Percentiles rank a stretch among this genome's conserved stretches.
phyloP scores from a whole-genome alignment of 2,888 invertebrate genomes.

The Marronus borbonicus region DNA sequence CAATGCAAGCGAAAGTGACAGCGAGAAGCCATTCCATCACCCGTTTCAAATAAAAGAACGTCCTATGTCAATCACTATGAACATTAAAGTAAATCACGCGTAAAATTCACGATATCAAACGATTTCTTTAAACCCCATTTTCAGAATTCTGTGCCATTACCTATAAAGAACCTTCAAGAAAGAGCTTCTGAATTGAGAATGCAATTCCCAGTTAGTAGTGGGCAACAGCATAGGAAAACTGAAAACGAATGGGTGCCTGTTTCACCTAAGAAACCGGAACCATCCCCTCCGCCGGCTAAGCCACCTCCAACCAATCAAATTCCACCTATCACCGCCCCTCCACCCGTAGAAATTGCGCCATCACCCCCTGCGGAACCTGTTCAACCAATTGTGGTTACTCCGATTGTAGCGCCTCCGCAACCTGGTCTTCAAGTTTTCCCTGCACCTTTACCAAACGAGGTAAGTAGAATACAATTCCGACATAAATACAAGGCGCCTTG shows the following conservation, averaged over 20 bases:
- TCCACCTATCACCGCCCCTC: slow-evolving; percentile 61
- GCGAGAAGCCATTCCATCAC: slow-evolving; percentile 89
- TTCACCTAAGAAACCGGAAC: slow-evolving; percentile 71
- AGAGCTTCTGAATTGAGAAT: slow-evolving; percentile 84
- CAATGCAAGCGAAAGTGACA: slow-evolving; percentile 76
- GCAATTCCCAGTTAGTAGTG: slow-evolving; percentile 96
- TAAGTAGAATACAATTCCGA: background rate
- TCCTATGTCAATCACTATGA: slow-evolving; percentile 87
- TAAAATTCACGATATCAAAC: background rate
- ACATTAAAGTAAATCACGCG: slow-evolving; percentile 79
- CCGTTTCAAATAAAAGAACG: slow-evolving; percentile 93
- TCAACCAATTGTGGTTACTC: slow-evolving; percentile 53
- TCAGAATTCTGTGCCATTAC: slow-evolving; percentile 77
- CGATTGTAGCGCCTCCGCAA: slow-evolving; percentile 18
- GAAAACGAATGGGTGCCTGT: slow-evolving; percentile 92
- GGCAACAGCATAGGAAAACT: slow-evolving; percentile 88
- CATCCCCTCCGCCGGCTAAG: slow-evolving; percentile 54
- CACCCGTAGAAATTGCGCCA: slow-evolving; percentile 56
- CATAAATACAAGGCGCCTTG: no score
- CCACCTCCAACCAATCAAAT: slow-evolving; percentile 32
- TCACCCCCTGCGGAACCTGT: slow-evolving; percentile 69
- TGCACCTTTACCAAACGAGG: slow-evolving; percentile 16
- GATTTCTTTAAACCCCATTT: slow-evolving; percentile 29
- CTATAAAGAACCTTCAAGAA: slow-evolving; percentile 79
- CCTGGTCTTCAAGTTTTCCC: slow-evolving; percentile 48